Base-by-base conservation (phyloP, 2,888 invertebrate genomes). In the Chironomus riparius region DNA sequence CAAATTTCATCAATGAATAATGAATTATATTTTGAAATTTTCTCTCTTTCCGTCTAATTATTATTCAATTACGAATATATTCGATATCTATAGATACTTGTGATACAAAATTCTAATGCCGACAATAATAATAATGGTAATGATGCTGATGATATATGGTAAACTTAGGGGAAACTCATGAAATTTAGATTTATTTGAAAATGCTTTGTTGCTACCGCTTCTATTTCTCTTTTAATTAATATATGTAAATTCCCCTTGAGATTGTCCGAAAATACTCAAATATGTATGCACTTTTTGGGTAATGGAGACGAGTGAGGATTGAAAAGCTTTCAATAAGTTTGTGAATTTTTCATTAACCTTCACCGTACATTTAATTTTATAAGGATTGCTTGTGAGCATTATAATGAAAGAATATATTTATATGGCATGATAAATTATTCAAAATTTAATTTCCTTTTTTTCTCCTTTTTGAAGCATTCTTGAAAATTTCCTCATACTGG, bases 261-360 rank as follows among this genome's bases (percentile, higher is more conserved):
- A 22, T 65, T 65, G 21, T 65, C 65, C 13, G 24, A 21, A 18
- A 56, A 56, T 56, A 15, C n/a, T 56, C 18, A 56, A 56, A n/a
- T n/a, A 38, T 38, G 21, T 69, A 4, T 69, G 47, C 7, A 47
- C 13, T 22, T 47, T 47, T 18, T 47, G 70, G 48, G 65, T 15
- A 4, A 38, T 38, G 38, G 10, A 10, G 38, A 38, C 1, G 38
- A 38, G 38, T 10, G 38, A 38, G 38, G 38, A 38, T 38, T 10
- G 38, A 38, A 38, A 38, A 15, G 12, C 18, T 73, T 73, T n/a
- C 21, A 65, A 50, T 38, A 47, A 18, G 10, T 61, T 62, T 15
- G 18, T 73, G 21, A 73, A 73, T 73, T 61, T 73, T 73, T 73
- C 6, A 65, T 73, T 73, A 38, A 56, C 21, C n/a, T 71, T 21